Conservation (phyloP, 2,113 vertebrate genomes). For the Albula goreensis region DNA sequence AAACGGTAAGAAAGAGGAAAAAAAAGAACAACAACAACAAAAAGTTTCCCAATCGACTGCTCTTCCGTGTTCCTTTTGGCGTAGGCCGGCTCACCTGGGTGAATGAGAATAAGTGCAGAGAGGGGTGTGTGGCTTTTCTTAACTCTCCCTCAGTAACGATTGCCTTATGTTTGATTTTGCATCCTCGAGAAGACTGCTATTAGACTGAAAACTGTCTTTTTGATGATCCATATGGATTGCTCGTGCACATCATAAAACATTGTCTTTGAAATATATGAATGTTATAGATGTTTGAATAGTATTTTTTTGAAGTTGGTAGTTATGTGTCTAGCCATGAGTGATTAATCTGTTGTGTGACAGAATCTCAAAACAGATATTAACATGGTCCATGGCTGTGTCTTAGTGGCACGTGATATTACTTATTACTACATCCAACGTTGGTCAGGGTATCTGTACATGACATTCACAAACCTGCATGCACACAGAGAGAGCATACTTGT, state of each 20-base stretch:
- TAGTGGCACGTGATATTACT: background rate
- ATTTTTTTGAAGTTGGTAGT: background rate
- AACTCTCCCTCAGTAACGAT: conserved; percentile 20
- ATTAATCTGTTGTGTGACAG: background rate
- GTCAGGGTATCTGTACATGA: no score
- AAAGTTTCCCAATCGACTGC: conserved; percentile 36
- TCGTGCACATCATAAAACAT: conserved; percentile 5
- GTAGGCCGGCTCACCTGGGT: conserved; percentile 40
- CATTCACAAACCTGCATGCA: background rate
- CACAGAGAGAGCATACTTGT: background rate
- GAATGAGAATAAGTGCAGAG: conserved; percentile 30
- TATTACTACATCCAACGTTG: background rate
- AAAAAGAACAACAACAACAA: conserved; percentile 32
- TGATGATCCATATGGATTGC: background rate
- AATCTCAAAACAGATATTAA: background rate
- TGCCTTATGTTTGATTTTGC: background rate
- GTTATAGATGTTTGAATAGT: background rate
- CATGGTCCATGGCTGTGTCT: background rate
- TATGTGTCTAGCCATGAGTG: background rate
- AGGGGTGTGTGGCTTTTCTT: conserved; percentile 1
- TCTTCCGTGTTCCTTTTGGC: conserved; percentile 53
- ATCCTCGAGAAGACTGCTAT: background rate
- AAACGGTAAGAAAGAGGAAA: conserved; percentile 52
- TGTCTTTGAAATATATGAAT: background rate
- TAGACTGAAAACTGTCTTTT: background rate